A percentile compares a stretch with the other conserved stretches of the same genome.
Evolutionary conservation across 2,797 vertebrate genomes (phyloP).

Genomic region (Scyliorhinus canicula): DNA sequence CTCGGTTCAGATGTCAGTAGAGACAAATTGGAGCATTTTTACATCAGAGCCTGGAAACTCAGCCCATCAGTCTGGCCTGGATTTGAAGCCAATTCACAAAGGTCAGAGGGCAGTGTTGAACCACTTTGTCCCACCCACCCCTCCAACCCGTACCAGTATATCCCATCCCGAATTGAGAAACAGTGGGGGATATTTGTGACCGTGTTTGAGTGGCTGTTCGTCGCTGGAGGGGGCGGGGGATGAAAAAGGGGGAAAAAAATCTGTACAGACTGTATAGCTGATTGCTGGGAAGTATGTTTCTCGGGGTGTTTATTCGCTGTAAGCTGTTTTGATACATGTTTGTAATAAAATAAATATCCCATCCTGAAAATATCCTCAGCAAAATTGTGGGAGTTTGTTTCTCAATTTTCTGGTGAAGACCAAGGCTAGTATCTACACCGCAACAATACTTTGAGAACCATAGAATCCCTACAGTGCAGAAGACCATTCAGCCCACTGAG

Average conservation of each 20-base stretch:
- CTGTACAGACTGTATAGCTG: no score
- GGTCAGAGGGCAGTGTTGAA: background rate
- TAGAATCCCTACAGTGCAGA: no score
- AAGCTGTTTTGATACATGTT: no score
- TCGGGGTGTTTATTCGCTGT: no score
- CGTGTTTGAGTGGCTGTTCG: no score
- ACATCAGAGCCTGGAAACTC: background rate
- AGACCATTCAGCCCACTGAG: no score
- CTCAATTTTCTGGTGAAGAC: background rate
- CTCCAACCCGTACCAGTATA: no score
- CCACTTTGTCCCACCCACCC: background rate
- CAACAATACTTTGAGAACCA: background rate
- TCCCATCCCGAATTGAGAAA: background rate
- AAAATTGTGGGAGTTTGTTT: background rate
- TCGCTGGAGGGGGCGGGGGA: no score
- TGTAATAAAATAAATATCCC: no score
- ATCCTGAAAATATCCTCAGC: background rate
- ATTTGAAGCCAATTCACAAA: background rate
- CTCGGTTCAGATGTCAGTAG: background rate
- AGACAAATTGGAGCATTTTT: background rate
- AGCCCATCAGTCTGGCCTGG: background rate
- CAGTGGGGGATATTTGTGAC: no score
- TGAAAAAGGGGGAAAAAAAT: no score
- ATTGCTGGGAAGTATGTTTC: no score
- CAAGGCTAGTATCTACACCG: background rate